These are phyloP conservation scores for Rosalia funebris DNA, from an alignment of 2,888 invertebrate genomes.

Conservation along the genomic window DNA sequence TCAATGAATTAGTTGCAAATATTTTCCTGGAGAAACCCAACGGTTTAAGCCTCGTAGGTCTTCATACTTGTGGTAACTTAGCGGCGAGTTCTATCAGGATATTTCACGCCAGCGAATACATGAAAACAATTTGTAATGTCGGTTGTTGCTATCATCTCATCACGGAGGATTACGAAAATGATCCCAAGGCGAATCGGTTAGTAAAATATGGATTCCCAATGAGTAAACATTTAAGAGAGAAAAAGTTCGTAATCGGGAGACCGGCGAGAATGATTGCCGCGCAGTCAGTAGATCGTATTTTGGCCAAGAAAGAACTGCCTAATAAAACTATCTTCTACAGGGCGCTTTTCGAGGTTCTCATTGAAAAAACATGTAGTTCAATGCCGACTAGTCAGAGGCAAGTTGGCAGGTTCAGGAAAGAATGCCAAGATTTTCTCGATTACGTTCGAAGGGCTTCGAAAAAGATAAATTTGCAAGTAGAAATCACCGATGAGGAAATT, in stretches of 20 bases:
- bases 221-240: constrained; percentile 69
- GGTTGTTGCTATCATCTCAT: constrained; percentile 92
- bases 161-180: constrained; percentile 67
- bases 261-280: constrained; percentile 88
- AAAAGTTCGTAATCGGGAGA: constrained; percentile 69
- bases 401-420: constrained; percentile 66
- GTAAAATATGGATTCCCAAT: constrained; percentile 73
- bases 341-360: constrained; percentile 76
- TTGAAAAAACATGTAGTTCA: constrained; percentile 63
- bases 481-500: constrained; percentile 64
- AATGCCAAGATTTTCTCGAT: constrained; percentile 72
- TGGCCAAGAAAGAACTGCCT: constrained; percentile 68
- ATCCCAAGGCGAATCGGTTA: neutral
- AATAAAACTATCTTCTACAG: constrained; percentile 78
- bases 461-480: constrained; percentile 69
- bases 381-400: constrained; percentile 63
- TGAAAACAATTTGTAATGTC: constrained; percentile 78
- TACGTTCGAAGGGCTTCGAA: constrained; percentile 76
- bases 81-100: constrained; percentile 77
- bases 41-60: constrained; percentile 73
- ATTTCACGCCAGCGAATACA: constrained; percentile 69
- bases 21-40: constrained; percentile 64
- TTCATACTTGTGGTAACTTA: constrained; percentile 91
- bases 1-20: constrained; percentile 65
- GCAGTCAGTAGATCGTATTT: constrained; percentile 81